These are phyloP conservation scores for Sepiola atlantica DNA, from an alignment of 2,888 invertebrate genomes.

Conservation along the genomic window DNA sequence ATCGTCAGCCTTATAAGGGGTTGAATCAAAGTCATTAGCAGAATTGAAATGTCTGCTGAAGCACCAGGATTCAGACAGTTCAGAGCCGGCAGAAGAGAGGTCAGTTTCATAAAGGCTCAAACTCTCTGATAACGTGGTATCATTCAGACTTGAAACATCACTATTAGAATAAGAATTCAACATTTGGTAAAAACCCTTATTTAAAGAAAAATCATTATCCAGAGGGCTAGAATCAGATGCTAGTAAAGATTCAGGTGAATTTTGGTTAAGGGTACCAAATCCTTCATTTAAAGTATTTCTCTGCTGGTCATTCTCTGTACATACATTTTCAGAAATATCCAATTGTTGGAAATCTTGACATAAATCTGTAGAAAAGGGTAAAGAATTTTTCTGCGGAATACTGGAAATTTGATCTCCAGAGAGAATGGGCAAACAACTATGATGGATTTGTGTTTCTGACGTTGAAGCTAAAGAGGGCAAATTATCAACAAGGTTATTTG, in stretches of 20 bases:
- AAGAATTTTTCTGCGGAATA: neutral
- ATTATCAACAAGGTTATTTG: neutral
- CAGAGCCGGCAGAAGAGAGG: neutral
- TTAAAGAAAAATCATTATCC: neutral
- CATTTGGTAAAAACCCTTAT: neutral
- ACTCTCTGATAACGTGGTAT: neutral
- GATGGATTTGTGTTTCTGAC: neutral
- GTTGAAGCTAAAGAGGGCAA: neutral
- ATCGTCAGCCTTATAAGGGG: neutral
- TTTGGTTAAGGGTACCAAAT: neutral
- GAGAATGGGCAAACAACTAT: neutral
- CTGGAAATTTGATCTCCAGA: neutral
- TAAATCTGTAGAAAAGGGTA: neutral
- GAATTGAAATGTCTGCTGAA: neutral
- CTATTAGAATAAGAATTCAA: neutral
- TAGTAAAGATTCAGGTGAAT: neutral
- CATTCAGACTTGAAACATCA: neutral
- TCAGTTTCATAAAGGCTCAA: neutral
- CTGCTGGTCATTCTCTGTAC: neutral
- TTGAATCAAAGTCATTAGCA: neutral
- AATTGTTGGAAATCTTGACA: conserved; percentile 19
- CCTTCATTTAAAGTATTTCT: neutral
- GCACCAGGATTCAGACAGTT: conserved; percentile 33
- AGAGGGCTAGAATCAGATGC: neutral
- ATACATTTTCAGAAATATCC: neutral